Base-by-base conservation (phyloP, 1,140 invertebrate species). In the Drosophila saltans region DNA sequence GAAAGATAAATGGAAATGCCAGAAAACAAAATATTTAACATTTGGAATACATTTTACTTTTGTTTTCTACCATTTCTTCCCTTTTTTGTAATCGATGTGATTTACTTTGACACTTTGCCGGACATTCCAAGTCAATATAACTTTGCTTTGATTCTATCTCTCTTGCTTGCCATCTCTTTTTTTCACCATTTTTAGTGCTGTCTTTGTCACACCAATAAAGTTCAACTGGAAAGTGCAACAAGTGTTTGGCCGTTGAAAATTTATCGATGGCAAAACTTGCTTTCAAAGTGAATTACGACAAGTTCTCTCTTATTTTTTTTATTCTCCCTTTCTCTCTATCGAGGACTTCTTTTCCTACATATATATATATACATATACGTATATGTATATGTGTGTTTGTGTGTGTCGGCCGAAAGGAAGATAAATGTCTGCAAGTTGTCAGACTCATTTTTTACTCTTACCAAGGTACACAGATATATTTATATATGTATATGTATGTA, bases 231-330 rank as follows among this genome's bases (percentile, higher is more conserved):
- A 64, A 73, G 73, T 67, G 84, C 84, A 88, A 88, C 84, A 88
- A 88, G 84, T 88, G 84, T 73, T 88, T 66, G 78, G 74, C 68
- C 65, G 66, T 66, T 40, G 72, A 71, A 78, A 88, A 88, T 88
- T 88, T 88, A 88, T 88, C 63, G 84, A 80, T 73, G 77, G 74
- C 69, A 74, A 75, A 86, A 89, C 77, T 88, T 88, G 68, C 45
- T 45, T 79, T 84, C 71, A 72, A 72, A 84, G 84, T 88, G 78
- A 88, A 84, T 88, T 88, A 88, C 84, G 84, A 78, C 83, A 88
- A 86, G 80, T 88, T 88, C 57, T 71, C 56, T 68, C n/a, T 52
- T 11, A 33, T 41, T 62, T 43, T 39, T 69, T 40, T 60, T 76
- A 52, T 39, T 30, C 28, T 2, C 4, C 28, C 4, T 30, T 60